phyloP scores from a whole-genome alignment of 1,140 invertebrate genomes.

The Rhynchophorus ferrugineus region DNA sequence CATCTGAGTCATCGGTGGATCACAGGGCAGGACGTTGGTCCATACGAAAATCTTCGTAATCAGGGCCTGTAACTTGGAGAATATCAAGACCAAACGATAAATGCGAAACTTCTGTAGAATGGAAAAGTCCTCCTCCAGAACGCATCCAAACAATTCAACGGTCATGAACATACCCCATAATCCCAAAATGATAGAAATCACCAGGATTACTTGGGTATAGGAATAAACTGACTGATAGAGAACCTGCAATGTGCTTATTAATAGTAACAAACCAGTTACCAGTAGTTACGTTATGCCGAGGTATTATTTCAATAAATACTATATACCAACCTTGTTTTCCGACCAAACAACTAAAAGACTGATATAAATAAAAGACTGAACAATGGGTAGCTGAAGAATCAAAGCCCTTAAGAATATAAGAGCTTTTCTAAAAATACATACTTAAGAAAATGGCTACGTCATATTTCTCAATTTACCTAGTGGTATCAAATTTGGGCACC shows the following conservation, averaged over 20 bases:
- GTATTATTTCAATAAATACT: too few relatives aligned
- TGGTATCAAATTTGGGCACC: conserved; percentile 46
- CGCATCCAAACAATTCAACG: conserved; percentile 43
- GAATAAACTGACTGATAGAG: conserved; percentile 45
- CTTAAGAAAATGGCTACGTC: not conserved
- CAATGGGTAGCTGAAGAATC: too few relatives aligned
- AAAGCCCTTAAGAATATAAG: conserved; percentile 45
- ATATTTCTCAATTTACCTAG: conserved; percentile 43
- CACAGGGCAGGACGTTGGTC: conserved; percentile 43
- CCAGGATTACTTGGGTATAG: conserved; percentile 52
- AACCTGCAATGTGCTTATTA: too few relatives aligned
- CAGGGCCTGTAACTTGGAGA: conserved; percentile 49
- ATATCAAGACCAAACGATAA: conserved; percentile 47
- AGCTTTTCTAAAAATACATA: not conserved
- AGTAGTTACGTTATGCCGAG: too few relatives aligned
- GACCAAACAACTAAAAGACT: too few relatives aligned
- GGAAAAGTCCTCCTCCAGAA: conserved; percentile 40
- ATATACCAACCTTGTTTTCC: too few relatives aligned
- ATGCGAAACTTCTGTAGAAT: conserved; percentile 43
- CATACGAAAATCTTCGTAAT: conserved; percentile 43
- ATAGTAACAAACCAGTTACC: too few relatives aligned
- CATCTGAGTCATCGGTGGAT: conserved; percentile 41
- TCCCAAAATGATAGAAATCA: conserved; percentile 51
- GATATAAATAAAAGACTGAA: too few relatives aligned
- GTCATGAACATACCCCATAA: conserved; percentile 56